Base-by-base conservation (phyloP, 2,797 vertebrate species). In the Arvicola amphibius region DNA sequence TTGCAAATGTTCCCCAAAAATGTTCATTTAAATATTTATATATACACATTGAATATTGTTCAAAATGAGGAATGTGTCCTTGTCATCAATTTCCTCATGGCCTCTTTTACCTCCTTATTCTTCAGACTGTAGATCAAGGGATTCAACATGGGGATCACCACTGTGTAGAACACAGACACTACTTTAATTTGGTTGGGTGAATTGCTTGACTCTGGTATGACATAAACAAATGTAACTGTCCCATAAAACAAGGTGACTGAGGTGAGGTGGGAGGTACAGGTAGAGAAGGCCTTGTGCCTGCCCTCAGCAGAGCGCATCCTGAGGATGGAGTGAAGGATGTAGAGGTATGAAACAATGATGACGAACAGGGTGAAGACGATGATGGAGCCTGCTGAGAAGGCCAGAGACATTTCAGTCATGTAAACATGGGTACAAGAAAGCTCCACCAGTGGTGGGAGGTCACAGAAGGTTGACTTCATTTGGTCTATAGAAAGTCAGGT, bases 201-300 rank as follows among this genome's bases (percentile, higher is more conserved):
- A 14, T 95, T 56, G 4, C 69, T 86, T 9, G 97, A 97, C 48
- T 96, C 92, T 0, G 94, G 97, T 19, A 97, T 85, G 1, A 98
- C 91, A 81, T 98, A 98, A 81, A 97, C 97, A 81, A 98, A 98
- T 19, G 96, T 97, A 14, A 97, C 97, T 43, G 97, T 95, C 1
- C 96, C 97, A 79, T 97, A 98, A 85, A 97, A 97, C 74, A 98
- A 88, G n/a, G 83, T 92, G 59, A 98, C 97, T 11, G 95, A 89
- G 16, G 92, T 96, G 56, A 98, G 90, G 79, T 56, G 53, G 53
- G 53, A 56, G 19, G 53, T 56, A 7, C 53, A 56, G 19, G 53
- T 56, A 19, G 53, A 56, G 53, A 56, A 56, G 53, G 53, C 53
- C 6, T 56, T 56, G 53, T 56, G 88, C 48, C 94, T 88, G 6